Evolutionary conservation across 2,888 invertebrate species (phyloP), one percentile per base, ranked within the genome.

Genomic region (Seira ritae): DNA sequence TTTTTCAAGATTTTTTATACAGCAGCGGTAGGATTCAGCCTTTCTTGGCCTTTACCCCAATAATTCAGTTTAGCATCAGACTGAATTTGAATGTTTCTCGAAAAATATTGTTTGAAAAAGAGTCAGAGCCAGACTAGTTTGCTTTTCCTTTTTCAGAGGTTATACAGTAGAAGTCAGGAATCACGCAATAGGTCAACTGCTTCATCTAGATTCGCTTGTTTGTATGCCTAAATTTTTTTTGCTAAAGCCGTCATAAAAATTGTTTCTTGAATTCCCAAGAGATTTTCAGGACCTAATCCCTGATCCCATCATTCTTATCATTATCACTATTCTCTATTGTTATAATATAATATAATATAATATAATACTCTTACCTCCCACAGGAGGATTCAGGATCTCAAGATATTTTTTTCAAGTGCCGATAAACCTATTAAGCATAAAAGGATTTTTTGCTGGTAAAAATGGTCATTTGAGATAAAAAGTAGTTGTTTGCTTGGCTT

Each of bases 341-440:
- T n/a, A n/a, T n/a, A n/a, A n/a, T n/a, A n/a, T n/a, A n/a, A n/a
- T n/a, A n/a, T n/a, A n/a, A n/a, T n/a, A n/a, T n/a, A n/a, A n/a
- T n/a, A n/a, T n/a, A n/a, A n/a, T n/a, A n/a, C n/a, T n/a, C 31
- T 31, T 31, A 55, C 55, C 55, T 55, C 55, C 55, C 17, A 55
- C 55, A 55, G 55, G 31, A 31, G 31, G 55, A 55, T 55, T 55
- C 55, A 55, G 55, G 17, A 55, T 55, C 15, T n/a, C 3, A 3
- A n/a, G 3, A 12, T 3, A 12, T n/a, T 12, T 8, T 55, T 12
- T 55, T 55, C 15, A 8, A 3, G 55, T 55, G 55, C 55, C 17
- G 6, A 55, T 55, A 55, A 55, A 55, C 55, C 55, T 55, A 55
- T 55, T 8, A 55, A 12, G n/a, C 55, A 55, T 55, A 55, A 55